phyloP scores from a whole-genome alignment of 1,140 invertebrate species.

The Neodiprion virginianus region DNA sequence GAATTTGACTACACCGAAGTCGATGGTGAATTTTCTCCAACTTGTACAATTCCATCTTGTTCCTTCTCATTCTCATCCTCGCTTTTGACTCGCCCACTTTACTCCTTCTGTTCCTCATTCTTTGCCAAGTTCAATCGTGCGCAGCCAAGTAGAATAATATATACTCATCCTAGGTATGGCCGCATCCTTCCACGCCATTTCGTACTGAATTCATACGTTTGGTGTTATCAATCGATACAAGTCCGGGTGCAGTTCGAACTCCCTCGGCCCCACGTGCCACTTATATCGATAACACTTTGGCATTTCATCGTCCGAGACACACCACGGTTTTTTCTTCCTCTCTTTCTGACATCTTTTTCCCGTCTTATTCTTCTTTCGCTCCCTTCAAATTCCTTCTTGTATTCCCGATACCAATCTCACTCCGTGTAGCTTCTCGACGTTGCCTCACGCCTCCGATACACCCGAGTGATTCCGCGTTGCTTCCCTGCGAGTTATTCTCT shows the following conservation, averaged over 20 bases:
- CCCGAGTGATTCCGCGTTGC: not conserved
- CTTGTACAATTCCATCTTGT: too few relatives aligned
- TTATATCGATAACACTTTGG: not conserved
- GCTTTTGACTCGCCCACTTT: not conserved
- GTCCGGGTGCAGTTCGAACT: not conserved
- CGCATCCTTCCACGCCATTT: not conserved
- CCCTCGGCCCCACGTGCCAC: not conserved
- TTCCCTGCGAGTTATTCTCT: not conserved
- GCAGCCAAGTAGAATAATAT: not conserved
- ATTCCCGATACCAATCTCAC: not conserved
- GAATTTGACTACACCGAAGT: too few relatives aligned
- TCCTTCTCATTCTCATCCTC: too few relatives aligned
- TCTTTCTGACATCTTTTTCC: not conserved
- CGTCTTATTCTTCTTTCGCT: not conserved
- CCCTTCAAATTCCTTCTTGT: not conserved
- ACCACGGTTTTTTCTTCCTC: not conserved
- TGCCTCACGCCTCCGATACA: not conserved
- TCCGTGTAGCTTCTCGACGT: not conserved
- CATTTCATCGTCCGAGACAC: too few relatives aligned
- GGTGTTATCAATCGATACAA: not conserved
- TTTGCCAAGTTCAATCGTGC: not conserved
- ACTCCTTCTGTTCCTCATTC: not conserved
- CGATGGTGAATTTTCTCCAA: too few relatives aligned
- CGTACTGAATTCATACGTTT: not conserved
- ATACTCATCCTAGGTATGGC: too few relatives aligned